phyloP scores from a whole-genome alignment of 2,888 invertebrate species.

The Horisme vitalbata region DNA sequence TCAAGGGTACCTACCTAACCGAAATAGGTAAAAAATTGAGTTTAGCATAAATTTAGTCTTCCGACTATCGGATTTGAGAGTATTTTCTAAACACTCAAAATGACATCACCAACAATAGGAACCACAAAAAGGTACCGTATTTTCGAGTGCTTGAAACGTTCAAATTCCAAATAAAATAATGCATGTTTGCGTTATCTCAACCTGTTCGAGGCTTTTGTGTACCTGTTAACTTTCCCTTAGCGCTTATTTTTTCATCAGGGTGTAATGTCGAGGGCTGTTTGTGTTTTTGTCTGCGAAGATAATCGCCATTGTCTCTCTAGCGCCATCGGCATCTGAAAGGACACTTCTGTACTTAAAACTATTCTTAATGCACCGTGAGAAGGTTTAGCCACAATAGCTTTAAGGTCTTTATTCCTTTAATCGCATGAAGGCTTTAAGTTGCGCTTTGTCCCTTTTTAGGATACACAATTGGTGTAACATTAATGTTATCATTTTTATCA shows the following conservation, averaged over 20 bases:
- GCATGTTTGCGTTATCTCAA: conserved; percentile 59
- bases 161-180: conserved; percentile 46
- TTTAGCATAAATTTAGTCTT: too few species aligned
- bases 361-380: conserved; percentile 3
- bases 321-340: conserved; percentile 62
- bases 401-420: conserved; percentile 32
- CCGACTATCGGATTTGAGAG: too few species aligned
- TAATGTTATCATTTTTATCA: conserved; percentile 58
- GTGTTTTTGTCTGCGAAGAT: conserved; percentile 62
- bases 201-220: conserved; percentile 53
- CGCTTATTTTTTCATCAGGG: conserved; percentile 53
- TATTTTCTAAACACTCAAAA: conserved; percentile 17
- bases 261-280: conserved; percentile 63
- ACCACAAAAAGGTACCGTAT: conserved; percentile 58
- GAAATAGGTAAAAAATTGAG: too few species aligned
- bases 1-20: too few species aligned
- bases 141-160: conserved; percentile 29
- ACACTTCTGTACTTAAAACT: conserved; percentile 54
- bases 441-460: conserved; percentile 40
- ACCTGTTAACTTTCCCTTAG: conserved; percentile 70
- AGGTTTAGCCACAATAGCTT: conserved; percentile 9
- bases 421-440: conserved; percentile 7
- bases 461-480: conserved; percentile 48
- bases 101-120: conserved; percentile 33
- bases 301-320: conserved; percentile 63